Conservation (phyloP, 2,113 vertebrate genomes). For the Pyrgilauda ruficollis region DNA sequence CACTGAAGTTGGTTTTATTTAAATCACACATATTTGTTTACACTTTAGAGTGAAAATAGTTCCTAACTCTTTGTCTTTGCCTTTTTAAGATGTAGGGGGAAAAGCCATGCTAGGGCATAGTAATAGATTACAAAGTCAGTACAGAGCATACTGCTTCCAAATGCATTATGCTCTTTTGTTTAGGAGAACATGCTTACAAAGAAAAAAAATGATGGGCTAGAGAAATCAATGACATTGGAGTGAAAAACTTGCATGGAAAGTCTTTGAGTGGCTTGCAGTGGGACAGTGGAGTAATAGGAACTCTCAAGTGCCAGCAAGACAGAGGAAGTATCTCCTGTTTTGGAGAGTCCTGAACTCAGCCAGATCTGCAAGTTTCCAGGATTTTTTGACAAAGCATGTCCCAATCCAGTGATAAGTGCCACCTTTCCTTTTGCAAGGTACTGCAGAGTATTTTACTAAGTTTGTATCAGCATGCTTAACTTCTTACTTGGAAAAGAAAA, state of each 20-base stretch:
- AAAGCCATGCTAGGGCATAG: too few species aligned
- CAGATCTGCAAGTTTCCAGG: neutral
- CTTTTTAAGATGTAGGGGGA: neutral
- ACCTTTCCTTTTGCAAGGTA: neutral
- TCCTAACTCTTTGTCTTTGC: neutral
- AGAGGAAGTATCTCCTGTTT: neutral
- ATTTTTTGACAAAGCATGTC: neutral
- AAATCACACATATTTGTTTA: neutral
- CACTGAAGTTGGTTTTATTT: neutral
- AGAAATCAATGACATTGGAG: neutral
- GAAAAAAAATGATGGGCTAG: neutral
- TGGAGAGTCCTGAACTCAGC: neutral
- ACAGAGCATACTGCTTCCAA: neutral
- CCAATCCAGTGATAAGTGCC: neutral
- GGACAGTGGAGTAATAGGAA: neutral
- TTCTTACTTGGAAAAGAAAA: neutral
- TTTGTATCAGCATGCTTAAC: neutral
- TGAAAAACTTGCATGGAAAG: neutral
- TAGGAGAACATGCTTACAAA: neutral
- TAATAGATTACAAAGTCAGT: neutral
- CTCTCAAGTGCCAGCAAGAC: neutral
- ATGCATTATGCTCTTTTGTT: neutral
- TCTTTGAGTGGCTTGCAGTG: neutral
- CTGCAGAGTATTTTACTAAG: neutral
- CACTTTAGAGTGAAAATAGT: neutral